Evolutionary conservation across 2,797 vertebrate species (phyloP), one percentile per base, ranked within the genome.

Genomic region (Syncerus caffer): DNA sequence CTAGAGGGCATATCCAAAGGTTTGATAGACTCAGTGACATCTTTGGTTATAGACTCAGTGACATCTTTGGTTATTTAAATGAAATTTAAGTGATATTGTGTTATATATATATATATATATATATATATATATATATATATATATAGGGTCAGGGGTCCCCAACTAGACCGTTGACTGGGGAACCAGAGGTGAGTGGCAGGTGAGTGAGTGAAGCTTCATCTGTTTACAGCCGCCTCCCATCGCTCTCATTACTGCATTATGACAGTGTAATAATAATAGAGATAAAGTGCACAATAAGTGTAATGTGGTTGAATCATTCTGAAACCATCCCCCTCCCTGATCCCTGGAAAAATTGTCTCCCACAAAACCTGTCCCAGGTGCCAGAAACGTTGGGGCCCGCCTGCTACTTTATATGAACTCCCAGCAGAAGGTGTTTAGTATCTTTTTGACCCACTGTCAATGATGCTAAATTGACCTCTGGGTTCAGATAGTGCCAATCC

Each of bases 341-440:
- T 38, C 19, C 21, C 0, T 71, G 34, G 34, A 38, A 71, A 23
- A 71, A 23, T 7, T 38, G 11, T 71, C 67, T 71, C 21, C 67
- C 34, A 38, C 67, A 38, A 38, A 71, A 71, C 19, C 34, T 38
- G 67, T 23, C 34, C 34, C 67, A 71, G 67, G 9, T 71, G 34
- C 67, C 67, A 38, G 67, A 71, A 71, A 23, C 1, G 0, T 12
- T 71, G 5, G 34, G 67, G 5, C 11, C 64, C 0, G 0, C 34
- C 13, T 0, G 1, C 67, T 23, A 6, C 34, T 93, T 78, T 53
- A 29, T 87, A 19, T 76, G 23, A 88, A 71, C 14, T 90, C 74
- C 84, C 21, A 85, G 25, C 12, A 8, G 19, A 51, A 45, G 89
- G 34, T 4, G 11, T 29, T 58, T 29, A 62, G 14, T n/a, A 11